Conservation (phyloP, 2,113 vertebrate species). For the Leucopternis melanops region DNA sequence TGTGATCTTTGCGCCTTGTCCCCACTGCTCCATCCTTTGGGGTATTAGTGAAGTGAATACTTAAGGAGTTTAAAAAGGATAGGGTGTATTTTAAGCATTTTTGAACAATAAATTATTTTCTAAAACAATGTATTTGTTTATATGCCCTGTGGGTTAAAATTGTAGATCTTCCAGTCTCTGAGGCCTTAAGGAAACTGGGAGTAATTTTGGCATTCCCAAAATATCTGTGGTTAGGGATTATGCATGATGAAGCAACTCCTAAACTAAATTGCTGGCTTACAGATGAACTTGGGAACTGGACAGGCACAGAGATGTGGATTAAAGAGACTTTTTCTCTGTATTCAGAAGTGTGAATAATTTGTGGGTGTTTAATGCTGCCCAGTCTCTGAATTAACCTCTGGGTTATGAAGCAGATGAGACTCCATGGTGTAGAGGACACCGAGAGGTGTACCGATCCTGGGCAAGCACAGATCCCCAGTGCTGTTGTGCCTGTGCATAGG, state of each 20-base stretch:
- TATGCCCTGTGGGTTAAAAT: background rate
- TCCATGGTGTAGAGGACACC: background rate
- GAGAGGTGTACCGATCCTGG: too few species aligned
- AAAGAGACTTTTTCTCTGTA: background rate
- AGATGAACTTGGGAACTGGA: background rate
- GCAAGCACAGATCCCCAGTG: too few species aligned
- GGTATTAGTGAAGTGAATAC: background rate
- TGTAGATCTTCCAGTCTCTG: background rate
- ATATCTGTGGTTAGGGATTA: background rate
- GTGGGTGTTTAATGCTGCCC: background rate
- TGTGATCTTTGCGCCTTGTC: background rate
- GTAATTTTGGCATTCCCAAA: background rate
- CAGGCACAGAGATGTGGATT: background rate
- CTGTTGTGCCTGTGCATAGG: too few species aligned
- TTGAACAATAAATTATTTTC: background rate
- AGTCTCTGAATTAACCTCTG: background rate
- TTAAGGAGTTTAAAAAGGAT: background rate
- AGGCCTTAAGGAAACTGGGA: background rate
- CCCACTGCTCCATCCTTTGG: background rate
- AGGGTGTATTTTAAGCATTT: background rate
- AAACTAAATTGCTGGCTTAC: background rate
- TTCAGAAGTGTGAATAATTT: background rate
- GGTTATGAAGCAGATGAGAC: background rate
- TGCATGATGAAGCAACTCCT: background rate
- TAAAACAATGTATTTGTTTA: background rate